Evolutionary conservation across 2,888 invertebrate species (phyloP).

Genomic region (Neuroscelio doddi): DNA sequence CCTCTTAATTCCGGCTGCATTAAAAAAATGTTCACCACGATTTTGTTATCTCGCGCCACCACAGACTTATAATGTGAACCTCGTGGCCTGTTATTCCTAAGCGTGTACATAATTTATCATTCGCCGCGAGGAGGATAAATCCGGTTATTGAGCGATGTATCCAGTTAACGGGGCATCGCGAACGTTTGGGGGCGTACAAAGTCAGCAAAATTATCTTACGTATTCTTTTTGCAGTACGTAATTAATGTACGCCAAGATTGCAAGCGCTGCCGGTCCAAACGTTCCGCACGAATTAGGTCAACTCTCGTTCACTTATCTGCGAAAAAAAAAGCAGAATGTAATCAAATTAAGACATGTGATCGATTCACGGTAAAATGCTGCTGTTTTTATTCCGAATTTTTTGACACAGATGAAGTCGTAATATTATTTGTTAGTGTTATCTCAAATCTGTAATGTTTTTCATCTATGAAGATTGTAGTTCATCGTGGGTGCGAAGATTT

Average conservation of each 20-base stretch:
- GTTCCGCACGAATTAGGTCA: constrained; percentile 23
- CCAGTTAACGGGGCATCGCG: constrained; percentile 6
- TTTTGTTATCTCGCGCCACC: background rate
- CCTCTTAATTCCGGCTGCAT: too few relatives aligned
- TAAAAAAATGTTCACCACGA: too few relatives aligned
- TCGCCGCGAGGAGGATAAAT: constrained; percentile 12
- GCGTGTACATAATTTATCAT: background rate
- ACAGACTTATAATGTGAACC: background rate
- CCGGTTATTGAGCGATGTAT: constrained; percentile 15
- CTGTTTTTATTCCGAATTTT: background rate
- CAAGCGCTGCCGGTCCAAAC: background rate
- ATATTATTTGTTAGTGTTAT: background rate
- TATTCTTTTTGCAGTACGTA: constrained; percentile 12
- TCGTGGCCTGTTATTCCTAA: constrained; percentile 5
- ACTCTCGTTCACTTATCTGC: constrained; percentile 11
- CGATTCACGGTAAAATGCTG: background rate
- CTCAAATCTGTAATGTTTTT: background rate
- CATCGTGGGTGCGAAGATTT: background rate
- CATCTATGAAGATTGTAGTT: background rate
- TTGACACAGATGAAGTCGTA: constrained; percentile 9
- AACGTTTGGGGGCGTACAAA: constrained; percentile 21
- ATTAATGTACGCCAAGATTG: constrained; percentile 14
- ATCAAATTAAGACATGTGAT: background rate
- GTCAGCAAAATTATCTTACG: constrained; percentile 24
- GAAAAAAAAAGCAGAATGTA: constrained; percentile 8